These are phyloP conservation scores for Parascotia fuliginaria DNA, from an alignment of 2,888 invertebrate species.

Conservation along the genomic window DNA sequence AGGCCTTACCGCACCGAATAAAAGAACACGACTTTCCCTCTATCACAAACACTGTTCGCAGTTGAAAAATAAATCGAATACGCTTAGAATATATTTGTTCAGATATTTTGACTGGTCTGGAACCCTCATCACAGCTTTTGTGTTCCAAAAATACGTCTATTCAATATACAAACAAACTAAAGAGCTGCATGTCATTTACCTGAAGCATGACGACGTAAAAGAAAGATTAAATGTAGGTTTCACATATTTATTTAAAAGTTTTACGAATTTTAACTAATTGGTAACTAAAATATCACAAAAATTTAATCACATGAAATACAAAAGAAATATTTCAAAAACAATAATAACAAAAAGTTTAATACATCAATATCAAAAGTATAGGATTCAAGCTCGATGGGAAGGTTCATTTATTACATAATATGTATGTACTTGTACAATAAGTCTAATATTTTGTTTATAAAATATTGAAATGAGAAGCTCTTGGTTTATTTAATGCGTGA, in stretches of 20 bases:
- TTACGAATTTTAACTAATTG: slow-evolving; percentile 36
- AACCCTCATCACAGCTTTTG: slow-evolving; percentile 28
- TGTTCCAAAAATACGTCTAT: slow-evolving; percentile 12
- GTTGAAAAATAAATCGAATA: slow-evolving; percentile 46
- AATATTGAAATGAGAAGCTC: slow-evolving; percentile 59
- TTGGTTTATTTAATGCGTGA: slow-evolving; percentile 57
- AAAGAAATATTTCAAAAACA: slow-evolving; percentile 36
- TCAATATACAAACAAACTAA: slow-evolving; percentile 2
- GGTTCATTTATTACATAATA: slow-evolving; percentile 39
- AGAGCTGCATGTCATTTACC: not conserved
- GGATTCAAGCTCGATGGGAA: slow-evolving; percentile 68
- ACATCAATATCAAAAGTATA: slow-evolving; percentile 44
- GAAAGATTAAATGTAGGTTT: slow-evolving; percentile 23
- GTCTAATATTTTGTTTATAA: slow-evolving; percentile 50
- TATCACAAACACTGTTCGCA: slow-evolving; percentile 32
- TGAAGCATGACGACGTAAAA: slow-evolving; percentile 26
- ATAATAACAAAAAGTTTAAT: slow-evolving; percentile 35
- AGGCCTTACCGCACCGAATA: slow-evolving; percentile 44
- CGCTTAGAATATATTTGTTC: slow-evolving; percentile 30
- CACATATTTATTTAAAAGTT: slow-evolving; percentile 46
- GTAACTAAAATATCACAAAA: slow-evolving; percentile 63
- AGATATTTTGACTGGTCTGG: slow-evolving; percentile 28
- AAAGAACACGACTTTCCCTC: slow-evolving; percentile 47
- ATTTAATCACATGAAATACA: slow-evolving; percentile 48
- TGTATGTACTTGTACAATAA: slow-evolving; percentile 49